Evolutionary conservation across 1,140 invertebrate species (phyloP).

Genomic region (Gryon sp.): DNA sequence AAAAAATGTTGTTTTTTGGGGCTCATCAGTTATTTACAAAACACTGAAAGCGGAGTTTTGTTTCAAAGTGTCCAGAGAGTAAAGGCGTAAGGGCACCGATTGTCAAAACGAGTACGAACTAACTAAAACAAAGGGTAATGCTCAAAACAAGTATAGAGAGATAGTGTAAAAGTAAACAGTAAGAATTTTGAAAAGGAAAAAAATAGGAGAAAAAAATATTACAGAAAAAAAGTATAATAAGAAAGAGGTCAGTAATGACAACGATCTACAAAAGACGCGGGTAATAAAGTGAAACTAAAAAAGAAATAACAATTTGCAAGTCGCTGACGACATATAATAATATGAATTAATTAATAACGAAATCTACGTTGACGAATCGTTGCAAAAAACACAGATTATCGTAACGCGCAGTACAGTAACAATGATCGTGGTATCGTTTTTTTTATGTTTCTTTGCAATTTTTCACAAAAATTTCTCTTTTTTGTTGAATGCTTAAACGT

Average conservation of each 20-base stretch:
- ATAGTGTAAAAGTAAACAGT: slow-evolving; percentile 34
- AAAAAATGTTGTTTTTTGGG: background rate
- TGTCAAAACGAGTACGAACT: slow-evolving; percentile 52
- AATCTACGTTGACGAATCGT: slow-evolving; percentile 45
- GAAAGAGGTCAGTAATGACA: slow-evolving; percentile 33
- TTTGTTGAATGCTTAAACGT: slow-evolving; percentile 38
- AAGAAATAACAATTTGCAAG: slow-evolving; percentile 41
- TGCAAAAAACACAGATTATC: slow-evolving; percentile 54
- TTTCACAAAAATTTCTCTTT: slow-evolving; percentile 20
- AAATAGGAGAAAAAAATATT: slow-evolving; percentile 9
- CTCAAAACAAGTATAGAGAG: slow-evolving; percentile 44
- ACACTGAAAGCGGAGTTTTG: slow-evolving; percentile 39
- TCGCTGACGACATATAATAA: slow-evolving; percentile 32
- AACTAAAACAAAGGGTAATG: slow-evolving; percentile 45
- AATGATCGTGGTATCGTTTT: slow-evolving; percentile 40
- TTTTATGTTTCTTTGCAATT: background rate
- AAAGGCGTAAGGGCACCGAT: slow-evolving; percentile 25
- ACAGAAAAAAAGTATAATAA: slow-evolving; percentile 13
- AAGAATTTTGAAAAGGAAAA: slow-evolving; percentile 25
- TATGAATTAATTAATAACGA: slow-evolving; percentile 36
- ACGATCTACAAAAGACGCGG: slow-evolving; percentile 43
- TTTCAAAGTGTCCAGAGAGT: slow-evolving; percentile 52
- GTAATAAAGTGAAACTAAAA: slow-evolving; percentile 42
- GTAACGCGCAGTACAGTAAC: slow-evolving; percentile 52
- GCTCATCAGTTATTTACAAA: slow-evolving; percentile 42